phyloP scores from a whole-genome alignment of 2,113 vertebrate species.

The Ellobius talpinus region DNA sequence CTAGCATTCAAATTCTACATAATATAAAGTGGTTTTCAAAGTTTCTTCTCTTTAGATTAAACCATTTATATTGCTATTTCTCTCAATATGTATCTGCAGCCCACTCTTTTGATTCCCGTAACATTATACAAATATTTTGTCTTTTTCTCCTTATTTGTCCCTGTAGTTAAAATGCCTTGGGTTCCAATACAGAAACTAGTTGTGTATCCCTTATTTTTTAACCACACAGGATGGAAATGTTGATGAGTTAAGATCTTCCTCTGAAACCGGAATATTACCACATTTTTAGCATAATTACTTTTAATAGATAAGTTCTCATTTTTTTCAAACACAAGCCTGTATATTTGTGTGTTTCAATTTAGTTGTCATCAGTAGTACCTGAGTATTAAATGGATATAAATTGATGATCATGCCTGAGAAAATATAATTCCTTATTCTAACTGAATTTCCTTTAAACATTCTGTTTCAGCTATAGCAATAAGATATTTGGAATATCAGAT shows the following conservation, averaged over 20 bases:
- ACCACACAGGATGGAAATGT: background rate
- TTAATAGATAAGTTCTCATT: constrained; percentile 5
- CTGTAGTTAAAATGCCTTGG: background rate
- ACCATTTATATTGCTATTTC: background rate
- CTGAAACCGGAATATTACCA: constrained; percentile 20
- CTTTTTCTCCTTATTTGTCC: background rate
- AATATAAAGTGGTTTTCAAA: background rate
- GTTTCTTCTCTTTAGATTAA: background rate
- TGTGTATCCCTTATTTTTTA: background rate
- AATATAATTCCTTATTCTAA: background rate
- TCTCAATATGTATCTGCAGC: background rate
- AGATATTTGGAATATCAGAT: background rate
- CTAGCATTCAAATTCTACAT: background rate
- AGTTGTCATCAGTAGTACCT: background rate
- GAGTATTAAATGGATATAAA: background rate
- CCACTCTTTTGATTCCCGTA: background rate
- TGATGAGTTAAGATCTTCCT: background rate
- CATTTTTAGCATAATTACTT: background rate
- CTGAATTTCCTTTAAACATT: background rate
- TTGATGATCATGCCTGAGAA: background rate
- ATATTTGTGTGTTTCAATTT: background rate
- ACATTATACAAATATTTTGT: background rate
- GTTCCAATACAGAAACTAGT: too few species aligned
- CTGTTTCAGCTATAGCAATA: background rate
- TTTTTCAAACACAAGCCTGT: constrained; percentile 32